Conservation (phyloP, 2,797 vertebrate genomes). For the Glossophaga mutica region DNA sequence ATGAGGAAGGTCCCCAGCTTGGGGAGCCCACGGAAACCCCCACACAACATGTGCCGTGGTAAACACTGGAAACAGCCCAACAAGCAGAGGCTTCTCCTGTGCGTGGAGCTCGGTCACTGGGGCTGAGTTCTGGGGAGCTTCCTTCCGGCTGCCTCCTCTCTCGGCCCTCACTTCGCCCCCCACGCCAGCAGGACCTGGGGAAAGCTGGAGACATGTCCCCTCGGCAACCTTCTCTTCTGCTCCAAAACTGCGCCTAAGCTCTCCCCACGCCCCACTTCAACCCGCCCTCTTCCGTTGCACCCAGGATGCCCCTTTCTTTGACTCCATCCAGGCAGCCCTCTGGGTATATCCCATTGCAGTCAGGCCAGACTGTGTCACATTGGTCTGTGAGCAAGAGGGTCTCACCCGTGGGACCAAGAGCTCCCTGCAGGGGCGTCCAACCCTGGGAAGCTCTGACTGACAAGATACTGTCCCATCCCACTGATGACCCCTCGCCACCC, state of each 20-base stretch:
- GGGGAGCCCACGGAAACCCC: background rate
- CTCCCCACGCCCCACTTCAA: background rate
- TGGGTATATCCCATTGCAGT: background rate
- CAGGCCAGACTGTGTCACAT: background rate
- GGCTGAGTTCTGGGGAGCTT: background rate
- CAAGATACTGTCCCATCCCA: background rate
- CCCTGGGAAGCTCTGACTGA: background rate
- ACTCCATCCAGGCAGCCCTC: no score
- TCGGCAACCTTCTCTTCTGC: background rate
- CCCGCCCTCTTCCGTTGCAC: background rate
- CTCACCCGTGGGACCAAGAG: background rate
- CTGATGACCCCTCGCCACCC: no score
- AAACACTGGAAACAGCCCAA: background rate
- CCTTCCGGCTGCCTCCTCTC: background rate
- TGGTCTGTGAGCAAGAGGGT: background rate
- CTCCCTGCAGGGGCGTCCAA: background rate
- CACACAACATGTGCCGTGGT: rapidly evolving
- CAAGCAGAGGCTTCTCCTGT: rapidly evolving
- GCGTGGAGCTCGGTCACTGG: rapidly evolving
- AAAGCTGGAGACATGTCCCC: background rate
- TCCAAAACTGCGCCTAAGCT: background rate
- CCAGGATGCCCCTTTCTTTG: background rate
- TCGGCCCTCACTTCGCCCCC: background rate
- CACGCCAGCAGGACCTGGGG: background rate
- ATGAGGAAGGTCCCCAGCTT: background rate